A percentile compares a stretch with the other conserved stretches of the same genome.
Evolutionary conservation across 2,888 invertebrate species (phyloP).

Genomic region (Saturnia pavonia): DNA sequence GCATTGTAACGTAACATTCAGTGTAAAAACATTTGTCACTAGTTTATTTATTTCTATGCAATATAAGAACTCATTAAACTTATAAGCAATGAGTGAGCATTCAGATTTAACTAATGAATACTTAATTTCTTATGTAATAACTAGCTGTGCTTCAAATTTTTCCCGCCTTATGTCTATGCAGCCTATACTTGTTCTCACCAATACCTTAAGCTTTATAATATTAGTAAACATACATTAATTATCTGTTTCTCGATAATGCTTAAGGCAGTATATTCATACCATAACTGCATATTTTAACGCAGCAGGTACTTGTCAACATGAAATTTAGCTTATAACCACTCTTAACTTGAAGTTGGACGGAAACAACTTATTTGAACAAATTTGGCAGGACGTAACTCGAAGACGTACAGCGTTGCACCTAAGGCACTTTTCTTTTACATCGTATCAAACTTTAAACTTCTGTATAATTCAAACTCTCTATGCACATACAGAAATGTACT

Average conservation of each 20-base stretch:
- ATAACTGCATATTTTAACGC: background rate
- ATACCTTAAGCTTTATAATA: no score
- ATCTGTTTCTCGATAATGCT: background rate
- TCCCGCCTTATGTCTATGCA: no score
- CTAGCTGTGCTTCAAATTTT: no score
- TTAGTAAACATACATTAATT: background rate
- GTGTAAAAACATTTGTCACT: no score
- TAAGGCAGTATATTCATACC: background rate
- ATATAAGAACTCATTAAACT: no score
- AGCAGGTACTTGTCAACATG: background rate
- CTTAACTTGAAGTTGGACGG: background rate
- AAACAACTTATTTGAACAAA: background rate
- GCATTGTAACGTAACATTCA: no score
- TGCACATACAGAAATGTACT: conserved; percentile 10
- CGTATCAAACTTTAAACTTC: conserved; percentile 16
- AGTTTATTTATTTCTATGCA: no score
- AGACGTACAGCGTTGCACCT: conserved; percentile 5
- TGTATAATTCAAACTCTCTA: conserved; percentile 15
- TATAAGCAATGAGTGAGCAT: no score
- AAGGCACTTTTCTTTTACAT: conserved; percentile 17
- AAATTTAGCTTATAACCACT: background rate
- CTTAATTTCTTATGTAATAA: no score
- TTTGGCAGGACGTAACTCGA: background rate
- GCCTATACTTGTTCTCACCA: no score
- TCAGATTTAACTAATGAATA: no score